phyloP scores from a whole-genome alignment of 2,113 vertebrate genomes.

The Ochotona princeps region DNA sequence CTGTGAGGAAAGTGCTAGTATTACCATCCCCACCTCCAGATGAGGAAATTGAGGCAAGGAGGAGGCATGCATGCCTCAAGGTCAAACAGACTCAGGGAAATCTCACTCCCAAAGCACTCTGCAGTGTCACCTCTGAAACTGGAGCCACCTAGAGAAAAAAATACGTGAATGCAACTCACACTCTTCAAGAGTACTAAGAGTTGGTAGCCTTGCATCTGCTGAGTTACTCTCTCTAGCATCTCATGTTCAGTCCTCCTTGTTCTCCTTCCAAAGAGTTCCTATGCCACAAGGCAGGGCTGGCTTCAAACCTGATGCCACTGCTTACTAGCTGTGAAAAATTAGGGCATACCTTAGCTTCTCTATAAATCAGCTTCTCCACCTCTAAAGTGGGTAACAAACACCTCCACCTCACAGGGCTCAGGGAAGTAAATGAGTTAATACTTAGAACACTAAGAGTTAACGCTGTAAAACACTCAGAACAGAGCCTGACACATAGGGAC shows the following conservation, averaged over 20 bases:
- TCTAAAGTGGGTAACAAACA: constrained; percentile 23
- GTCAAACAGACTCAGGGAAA: background rate
- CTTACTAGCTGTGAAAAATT: background rate
- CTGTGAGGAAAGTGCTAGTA: background rate
- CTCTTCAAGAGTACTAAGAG: background rate
- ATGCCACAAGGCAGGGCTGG: background rate
- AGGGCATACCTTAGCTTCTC: background rate
- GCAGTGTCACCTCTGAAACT: background rate
- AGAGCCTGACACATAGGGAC: background rate
- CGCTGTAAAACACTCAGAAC: background rate
- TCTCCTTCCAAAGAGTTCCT: background rate
- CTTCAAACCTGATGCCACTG: background rate
- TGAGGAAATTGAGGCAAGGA: background rate
- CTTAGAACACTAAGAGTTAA: background rate
- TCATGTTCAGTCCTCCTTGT: background rate
- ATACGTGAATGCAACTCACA: background rate
- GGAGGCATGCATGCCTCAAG: background rate
- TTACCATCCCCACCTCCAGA: background rate
- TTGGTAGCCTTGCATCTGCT: background rate
- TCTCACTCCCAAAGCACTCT: background rate
- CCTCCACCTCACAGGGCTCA: background rate
- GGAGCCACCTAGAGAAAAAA: background rate
- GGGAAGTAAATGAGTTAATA: background rate
- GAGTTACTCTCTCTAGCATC: background rate
- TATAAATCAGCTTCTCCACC: background rate